Percentiles rank a stretch among this genome's conserved stretches.
Conservation (phyloP, 2,113 vertebrate species). For the Microcebus jonahi region DNA sequence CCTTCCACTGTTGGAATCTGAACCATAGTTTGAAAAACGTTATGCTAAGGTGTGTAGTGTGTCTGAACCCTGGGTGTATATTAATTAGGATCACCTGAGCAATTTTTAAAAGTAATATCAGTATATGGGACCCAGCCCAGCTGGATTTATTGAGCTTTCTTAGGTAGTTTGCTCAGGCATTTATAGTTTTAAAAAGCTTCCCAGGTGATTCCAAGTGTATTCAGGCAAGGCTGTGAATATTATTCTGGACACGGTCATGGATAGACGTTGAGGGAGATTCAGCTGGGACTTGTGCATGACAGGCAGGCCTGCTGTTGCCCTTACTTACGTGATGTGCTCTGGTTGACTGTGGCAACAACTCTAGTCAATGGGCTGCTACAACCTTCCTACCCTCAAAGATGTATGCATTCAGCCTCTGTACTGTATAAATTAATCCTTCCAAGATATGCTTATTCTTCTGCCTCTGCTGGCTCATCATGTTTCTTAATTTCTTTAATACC, state of each 20-base stretch:
- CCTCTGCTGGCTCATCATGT: background rate
- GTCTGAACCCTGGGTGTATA: background rate
- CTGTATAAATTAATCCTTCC: background rate
- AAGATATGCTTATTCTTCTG: background rate
- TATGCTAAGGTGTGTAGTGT: background rate
- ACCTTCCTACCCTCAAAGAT: too few relatives aligned
- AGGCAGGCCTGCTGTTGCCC: background rate
- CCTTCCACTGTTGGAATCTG: too few relatives aligned
- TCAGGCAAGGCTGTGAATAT: background rate
- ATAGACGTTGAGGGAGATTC: background rate
- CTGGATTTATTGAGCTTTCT: constrained; percentile 3
- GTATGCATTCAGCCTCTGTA: background rate
- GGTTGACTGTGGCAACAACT: background rate
- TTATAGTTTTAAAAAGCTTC: constrained; percentile 20
- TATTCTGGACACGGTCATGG: background rate
- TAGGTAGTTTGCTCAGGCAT: background rate
- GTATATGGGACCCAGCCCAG: background rate
- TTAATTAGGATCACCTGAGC: background rate
- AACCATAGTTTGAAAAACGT: background rate
- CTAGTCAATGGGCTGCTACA: background rate
- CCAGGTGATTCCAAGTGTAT: background rate
- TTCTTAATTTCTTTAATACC: background rate
- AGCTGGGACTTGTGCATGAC: background rate
- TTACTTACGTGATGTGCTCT: background rate
- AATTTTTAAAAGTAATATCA: background rate